A percentile compares a stretch with the other conserved stretches of the same genome.
phyloP scores from a whole-genome alignment of 2,113 vertebrate species.

The Euleptes europaea region DNA sequence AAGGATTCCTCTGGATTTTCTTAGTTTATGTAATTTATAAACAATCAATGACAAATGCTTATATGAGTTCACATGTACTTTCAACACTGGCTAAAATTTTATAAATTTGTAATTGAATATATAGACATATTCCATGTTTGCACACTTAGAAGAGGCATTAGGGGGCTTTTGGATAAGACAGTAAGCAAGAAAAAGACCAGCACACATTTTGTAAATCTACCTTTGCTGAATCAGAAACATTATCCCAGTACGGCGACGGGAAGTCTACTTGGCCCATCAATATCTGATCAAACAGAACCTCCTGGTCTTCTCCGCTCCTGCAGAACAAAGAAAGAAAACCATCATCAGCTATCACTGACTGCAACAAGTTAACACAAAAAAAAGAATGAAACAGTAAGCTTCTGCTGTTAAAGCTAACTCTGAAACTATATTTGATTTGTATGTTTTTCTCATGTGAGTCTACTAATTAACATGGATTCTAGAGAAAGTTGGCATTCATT shows the following conservation, averaged over 20 bases:
- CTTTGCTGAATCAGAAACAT: constrained; percentile 92
- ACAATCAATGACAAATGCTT: too few relatives aligned
- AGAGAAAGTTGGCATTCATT: too few relatives aligned
- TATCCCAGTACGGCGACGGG: constrained; percentile 93
- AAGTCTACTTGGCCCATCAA: constrained; percentile 91
- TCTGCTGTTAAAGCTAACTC: neutral
- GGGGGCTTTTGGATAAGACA: neutral
- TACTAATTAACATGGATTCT: neutral
- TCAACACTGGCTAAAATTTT: neutral
- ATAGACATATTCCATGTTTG: neutral
- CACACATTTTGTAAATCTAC: constrained; percentile 61
- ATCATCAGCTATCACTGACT: constrained; percentile 32
- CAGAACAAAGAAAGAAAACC: constrained; percentile 45
- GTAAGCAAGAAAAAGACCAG: neutral
- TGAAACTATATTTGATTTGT: neutral
- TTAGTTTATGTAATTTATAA: too few relatives aligned
- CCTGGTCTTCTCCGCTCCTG: constrained; percentile 90
- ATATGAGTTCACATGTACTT: too few relatives aligned
- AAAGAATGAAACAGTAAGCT: neutral
- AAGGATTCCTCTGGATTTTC: too few relatives aligned
- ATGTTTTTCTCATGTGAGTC: neutral
- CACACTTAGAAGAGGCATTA: neutral
- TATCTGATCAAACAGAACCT: constrained; percentile 94
- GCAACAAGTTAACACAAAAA: constrained; percentile 29
- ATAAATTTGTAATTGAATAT: neutral